Conservation (phyloP, 2,113 vertebrate genomes). For the Redunca redunca region DNA sequence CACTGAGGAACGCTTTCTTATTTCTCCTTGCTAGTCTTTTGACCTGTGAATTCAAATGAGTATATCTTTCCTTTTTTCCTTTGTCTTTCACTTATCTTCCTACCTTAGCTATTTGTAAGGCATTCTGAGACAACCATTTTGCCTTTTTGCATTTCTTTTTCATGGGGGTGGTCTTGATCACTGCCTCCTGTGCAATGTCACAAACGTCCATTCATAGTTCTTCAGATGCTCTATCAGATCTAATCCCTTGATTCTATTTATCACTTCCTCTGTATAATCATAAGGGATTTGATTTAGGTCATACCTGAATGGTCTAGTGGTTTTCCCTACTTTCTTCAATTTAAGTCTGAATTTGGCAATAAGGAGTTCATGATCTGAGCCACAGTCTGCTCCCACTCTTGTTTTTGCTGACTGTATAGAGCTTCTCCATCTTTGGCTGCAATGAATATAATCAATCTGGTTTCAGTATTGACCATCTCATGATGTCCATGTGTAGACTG, state of each 20-base stretch:
- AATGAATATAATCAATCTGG: not conserved
- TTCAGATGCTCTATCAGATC: not conserved
- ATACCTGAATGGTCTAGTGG: not conserved
- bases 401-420: not conserved
- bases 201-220: not conserved
- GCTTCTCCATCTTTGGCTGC: not conserved
- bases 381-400: rapidly evolving
- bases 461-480: not conserved
- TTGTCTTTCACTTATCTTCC: not conserved
- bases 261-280: not conserved
- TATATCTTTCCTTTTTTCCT: not conserved
- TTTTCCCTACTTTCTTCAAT: not conserved
- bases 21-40: not conserved
- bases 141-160: not conserved
- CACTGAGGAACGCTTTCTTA: not conserved
- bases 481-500: not conserved
- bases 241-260: not conserved
- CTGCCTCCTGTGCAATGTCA: not conserved
- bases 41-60: not conserved
- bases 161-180: not conserved
- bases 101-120: not conserved
- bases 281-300: not conserved
- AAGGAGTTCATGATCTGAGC: not conserved
- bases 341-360: not conserved
- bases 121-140: not conserved